Evolutionary conservation across 1,140 invertebrate genomes (phyloP).

Genomic region (Homalodisca vitripennis): DNA sequence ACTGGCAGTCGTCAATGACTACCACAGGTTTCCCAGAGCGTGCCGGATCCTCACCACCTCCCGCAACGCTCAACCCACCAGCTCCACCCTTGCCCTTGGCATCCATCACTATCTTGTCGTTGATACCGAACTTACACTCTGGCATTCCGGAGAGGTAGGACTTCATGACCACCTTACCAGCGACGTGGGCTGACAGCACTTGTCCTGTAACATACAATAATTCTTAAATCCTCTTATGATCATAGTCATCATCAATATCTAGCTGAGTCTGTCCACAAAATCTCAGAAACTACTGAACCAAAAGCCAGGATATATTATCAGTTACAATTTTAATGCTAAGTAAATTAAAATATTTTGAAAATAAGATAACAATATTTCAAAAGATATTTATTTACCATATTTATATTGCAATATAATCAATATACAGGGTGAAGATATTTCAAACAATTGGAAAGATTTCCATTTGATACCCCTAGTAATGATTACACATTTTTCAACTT

Average conservation of each 20-base stretch:
- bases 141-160: constrained; percentile 99
- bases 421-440: too few relatives aligned
- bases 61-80: constrained; percentile 32
- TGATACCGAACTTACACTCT: constrained; percentile 99
- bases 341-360: too few relatives aligned
- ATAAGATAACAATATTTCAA: too few relatives aligned
- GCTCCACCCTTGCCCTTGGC: constrained; percentile 73
- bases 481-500: too few relatives aligned
- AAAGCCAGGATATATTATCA: too few relatives aligned
- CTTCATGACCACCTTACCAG: constrained; percentile 99
- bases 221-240: background rate
- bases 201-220: constrained; percentile 66
- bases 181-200: constrained; percentile 98
- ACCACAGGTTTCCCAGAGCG: constrained; percentile 92
- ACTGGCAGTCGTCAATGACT: constrained; percentile 99
- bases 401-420: too few relatives aligned
- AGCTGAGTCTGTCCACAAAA: background rate
- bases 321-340: too few relatives aligned
- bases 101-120: constrained; percentile 99
- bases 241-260: background rate
- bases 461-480: too few relatives aligned
- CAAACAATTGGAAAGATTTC: too few relatives aligned
- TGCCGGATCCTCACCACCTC: constrained; percentile 73
- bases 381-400: too few relatives aligned
- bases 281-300: too few relatives aligned